Percentiles rank a stretch among this genome's conserved stretches.
phyloP scores from a whole-genome alignment of 2,113 vertebrate genomes.

The Etia nguti region DNA sequence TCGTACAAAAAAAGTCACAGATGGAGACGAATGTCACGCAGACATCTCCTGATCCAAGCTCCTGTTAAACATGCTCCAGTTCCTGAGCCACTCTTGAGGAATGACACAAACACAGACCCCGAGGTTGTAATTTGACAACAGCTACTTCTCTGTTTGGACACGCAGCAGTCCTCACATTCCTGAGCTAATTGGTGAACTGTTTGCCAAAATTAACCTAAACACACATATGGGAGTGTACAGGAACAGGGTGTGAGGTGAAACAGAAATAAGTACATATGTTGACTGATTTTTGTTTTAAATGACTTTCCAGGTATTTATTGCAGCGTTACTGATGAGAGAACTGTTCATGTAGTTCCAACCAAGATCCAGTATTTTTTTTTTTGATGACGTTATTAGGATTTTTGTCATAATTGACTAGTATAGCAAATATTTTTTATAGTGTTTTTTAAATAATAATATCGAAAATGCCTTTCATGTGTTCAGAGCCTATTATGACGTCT shows the following conservation, averaged over 20 bases:
- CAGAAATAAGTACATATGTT: not conserved
- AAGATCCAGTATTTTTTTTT: not conserved
- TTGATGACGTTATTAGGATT: not conserved
- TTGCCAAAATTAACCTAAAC: not conserved
- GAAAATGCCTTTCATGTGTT: not conserved
- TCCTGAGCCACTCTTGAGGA: not conserved
- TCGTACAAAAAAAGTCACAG: not conserved
- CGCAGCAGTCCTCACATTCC: slow-evolving; percentile 23
- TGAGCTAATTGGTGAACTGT: slow-evolving; percentile 13
- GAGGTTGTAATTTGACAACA: not conserved
- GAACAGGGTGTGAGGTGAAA: not conserved
- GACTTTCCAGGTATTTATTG: not conserved
- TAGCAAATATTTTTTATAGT: not conserved
- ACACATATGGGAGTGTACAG: not conserved
- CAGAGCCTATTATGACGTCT: not conserved
- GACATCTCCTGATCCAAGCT: not conserved
- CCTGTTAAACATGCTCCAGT: not conserved
- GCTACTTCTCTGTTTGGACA: slow-evolving; percentile 17
- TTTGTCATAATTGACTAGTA: not conserved
- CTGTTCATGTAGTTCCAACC: not conserved
- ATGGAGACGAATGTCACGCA: not conserved
- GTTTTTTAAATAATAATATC: not conserved
- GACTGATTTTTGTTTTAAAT: not conserved
- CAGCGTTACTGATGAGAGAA: not conserved
- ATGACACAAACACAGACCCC: not conserved